Evolutionary conservation across 2,888 invertebrate species (phyloP).

Genomic region (Phortica okadai): DNA sequence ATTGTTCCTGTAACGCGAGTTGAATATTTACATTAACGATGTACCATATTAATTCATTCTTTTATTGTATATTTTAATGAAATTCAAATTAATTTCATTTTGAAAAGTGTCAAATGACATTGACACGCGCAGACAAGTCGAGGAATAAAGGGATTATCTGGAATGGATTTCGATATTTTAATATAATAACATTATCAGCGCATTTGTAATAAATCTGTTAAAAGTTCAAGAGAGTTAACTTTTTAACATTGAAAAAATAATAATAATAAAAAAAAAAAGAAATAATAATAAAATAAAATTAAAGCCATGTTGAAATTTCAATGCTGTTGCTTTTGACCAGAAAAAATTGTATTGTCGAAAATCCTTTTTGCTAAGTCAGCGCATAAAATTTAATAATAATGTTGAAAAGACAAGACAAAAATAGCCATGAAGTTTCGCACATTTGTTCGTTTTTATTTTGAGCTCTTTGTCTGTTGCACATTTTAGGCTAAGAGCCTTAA

Average conservation of each 20-base stretch:
- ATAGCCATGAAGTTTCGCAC: neutral
- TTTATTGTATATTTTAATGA: neutral
- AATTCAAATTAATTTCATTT: slow-evolving; percentile 30
- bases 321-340: neutral
- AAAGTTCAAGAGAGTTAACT: neutral
- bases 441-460: neutral
- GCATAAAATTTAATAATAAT: neutral
- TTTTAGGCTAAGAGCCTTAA: neutral
- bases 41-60: neutral
- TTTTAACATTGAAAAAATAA: too few relatives aligned
- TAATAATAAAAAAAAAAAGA: too few relatives aligned
- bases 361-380: neutral
- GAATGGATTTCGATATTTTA: neutral
- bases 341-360: too few relatives aligned
- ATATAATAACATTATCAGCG: neutral
- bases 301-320: neutral
- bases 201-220: neutral
- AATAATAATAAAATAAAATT: neutral
- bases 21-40: neutral
- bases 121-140: neutral
- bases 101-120: slow-evolving; percentile 29
- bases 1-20: neutral
- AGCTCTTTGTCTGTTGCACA: neutral
- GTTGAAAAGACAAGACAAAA: neutral
- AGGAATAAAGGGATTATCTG: neutral